Percentiles rank a stretch among this genome's conserved stretches.
phyloP scores from a whole-genome alignment of 23 tunicate genomes.

The Ciona savignyi region DNA sequence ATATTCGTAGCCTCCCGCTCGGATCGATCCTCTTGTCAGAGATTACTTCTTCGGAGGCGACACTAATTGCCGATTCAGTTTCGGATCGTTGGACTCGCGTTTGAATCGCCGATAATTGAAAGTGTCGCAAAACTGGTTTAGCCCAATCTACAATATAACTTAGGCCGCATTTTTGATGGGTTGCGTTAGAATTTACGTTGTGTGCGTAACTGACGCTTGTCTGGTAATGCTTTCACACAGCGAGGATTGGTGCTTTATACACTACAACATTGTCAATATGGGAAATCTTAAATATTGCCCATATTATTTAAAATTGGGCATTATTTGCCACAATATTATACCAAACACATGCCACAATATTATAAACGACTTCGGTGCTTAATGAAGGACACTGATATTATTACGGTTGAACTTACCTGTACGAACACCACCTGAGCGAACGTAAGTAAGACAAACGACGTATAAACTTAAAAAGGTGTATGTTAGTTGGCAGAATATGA shows the following conservation, averaged over 20 bases:
- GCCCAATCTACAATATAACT: not conserved
- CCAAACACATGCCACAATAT: no score
- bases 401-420: not conserved
- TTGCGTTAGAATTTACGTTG: no score
- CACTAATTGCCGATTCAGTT: not conserved
- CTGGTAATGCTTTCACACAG: no score
- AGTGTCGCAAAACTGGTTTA: not conserved
- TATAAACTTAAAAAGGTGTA: not conserved
- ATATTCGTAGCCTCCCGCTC: not conserved
- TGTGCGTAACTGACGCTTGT: no score
- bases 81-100: not conserved
- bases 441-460: not conserved
- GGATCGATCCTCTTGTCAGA: slow-evolving; percentile 1
- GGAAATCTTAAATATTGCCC: no score
- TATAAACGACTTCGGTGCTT: not conserved
- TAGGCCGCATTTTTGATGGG: no score
- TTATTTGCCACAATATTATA: no score
- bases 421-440: not conserved
- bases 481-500: not conserved
- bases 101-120: not conserved
- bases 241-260: no score
- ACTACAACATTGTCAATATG: no score
- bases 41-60: slow-evolving; percentile 1
- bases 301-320: no score
- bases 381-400: not conserved